Evolutionary conservation across 2,888 invertebrate species (phyloP).

Genomic region (Drosophila diplacantha): DNA sequence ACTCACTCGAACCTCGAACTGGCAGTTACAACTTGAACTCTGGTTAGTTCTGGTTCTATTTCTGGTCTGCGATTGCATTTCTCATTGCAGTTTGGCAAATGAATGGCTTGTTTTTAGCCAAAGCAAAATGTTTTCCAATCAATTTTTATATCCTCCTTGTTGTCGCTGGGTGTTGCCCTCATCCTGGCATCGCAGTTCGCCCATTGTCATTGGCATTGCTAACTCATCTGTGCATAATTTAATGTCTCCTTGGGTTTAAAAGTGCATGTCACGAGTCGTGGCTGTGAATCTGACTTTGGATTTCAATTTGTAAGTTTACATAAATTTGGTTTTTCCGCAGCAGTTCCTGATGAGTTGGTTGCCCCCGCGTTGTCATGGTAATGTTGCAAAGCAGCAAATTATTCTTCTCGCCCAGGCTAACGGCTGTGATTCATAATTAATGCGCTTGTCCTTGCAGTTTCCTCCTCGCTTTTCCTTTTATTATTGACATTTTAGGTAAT

Average conservation of each 20-base stretch:
- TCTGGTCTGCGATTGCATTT: conserved; percentile 55
- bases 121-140: conserved; percentile 76
- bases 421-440: conserved; percentile 67
- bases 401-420: conserved; percentile 51
- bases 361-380: conserved; percentile 62
- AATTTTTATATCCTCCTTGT: conserved; percentile 74
- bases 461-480: conserved; percentile 19
- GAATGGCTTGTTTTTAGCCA: conserved; percentile 69
- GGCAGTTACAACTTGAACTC: conserved; percentile 62
- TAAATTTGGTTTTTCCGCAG: conserved; percentile 48
- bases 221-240: conserved; percentile 78
- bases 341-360: conserved; percentile 65
- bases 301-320: conserved; percentile 70
- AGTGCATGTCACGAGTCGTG: conserved; percentile 65
- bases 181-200: conserved; percentile 17
- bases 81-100: conserved; percentile 66
- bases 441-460: conserved; percentile 36
- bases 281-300: conserved; percentile 42
- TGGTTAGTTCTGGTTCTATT: conserved; percentile 21
- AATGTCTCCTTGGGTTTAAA: conserved; percentile 63
- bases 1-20: conserved; percentile 43
- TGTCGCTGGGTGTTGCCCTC: conserved; percentile 16
- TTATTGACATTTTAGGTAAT: conserved; percentile 29
- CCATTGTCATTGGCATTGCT: conserved; percentile 72
- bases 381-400: conserved; percentile 48